Evolutionary conservation across 2,113 vertebrate genomes (phyloP).

Genomic region (Antechinus stuartii): DNA sequence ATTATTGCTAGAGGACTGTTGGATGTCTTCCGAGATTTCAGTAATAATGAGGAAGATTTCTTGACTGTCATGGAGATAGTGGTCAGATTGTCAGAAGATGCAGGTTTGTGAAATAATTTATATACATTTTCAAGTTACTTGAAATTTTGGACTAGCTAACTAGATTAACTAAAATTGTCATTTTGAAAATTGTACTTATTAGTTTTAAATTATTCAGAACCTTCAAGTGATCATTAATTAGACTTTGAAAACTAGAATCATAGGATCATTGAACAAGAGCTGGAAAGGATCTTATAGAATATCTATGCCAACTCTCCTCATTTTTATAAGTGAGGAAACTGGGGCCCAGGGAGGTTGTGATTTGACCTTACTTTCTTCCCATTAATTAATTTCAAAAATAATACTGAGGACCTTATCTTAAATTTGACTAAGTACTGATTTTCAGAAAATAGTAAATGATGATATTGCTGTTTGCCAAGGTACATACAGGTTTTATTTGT

Average conservation of each 20-base stretch:
- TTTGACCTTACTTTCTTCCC: background rate
- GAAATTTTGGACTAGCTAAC: background rate
- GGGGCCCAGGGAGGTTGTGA: background rate
- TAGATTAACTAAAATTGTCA: background rate
- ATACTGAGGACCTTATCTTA: slow-evolving; percentile 53
- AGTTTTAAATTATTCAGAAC: background rate
- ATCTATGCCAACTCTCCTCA: background rate
- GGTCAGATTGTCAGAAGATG: slow-evolving; percentile 92
- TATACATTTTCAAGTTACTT: slow-evolving; percentile 3
- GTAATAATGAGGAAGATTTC: slow-evolving; percentile 92
- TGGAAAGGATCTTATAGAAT: background rate
- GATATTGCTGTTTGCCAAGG: slow-evolving; percentile 15
- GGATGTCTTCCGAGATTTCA: slow-evolving; percentile 92
- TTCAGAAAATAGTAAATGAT: slow-evolving; percentile 55
- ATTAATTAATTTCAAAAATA: slow-evolving; percentile 40
- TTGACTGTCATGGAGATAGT: slow-evolving; percentile 92
- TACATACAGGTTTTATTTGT: background rate
- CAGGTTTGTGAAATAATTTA: slow-evolving; percentile 84
- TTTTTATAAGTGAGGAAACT: background rate
- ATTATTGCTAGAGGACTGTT: slow-evolving; percentile 93
- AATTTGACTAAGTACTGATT: slow-evolving; percentile 48
- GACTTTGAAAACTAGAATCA: background rate
- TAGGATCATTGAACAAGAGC: background rate
- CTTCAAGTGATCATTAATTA: background rate
- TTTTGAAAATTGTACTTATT: slow-evolving; percentile 22